Evolutionary conservation across 2,113 vertebrate genomes (phyloP), one percentile per base, ranked within the genome.

Genomic region (Polypterus senegalus): DNA sequence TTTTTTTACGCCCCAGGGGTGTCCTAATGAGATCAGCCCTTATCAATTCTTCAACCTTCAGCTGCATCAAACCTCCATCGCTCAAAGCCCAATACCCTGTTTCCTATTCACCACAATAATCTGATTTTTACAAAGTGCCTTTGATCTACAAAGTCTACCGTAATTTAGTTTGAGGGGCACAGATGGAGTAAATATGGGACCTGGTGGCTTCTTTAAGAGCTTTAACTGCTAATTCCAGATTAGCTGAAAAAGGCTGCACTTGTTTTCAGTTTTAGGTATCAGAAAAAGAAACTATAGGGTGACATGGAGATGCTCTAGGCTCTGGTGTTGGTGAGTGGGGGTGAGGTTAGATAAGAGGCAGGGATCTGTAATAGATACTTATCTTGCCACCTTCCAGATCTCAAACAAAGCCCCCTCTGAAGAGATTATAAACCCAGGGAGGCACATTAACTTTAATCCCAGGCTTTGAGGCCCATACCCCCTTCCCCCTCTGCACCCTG

Each of bases 361-460:
- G 71, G 77, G 79, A 81, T 81, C 83, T 86, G 86, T 89, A 87
- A 89, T 86, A 86, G 86, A 87, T 89, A 87, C 84, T 87, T 87
- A 87, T 87, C 82, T 84, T 70, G 78, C 81, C 80, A 77, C 80
- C 84, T 82, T 81, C 79, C 66, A 84, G 81, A 77, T 80, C 82
- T 85, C 82, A 83, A 86, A 88, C 86, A 86, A 83, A 83, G 79
- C 76, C 77, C 76, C 78, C 81, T 88, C 78, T 86, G 82, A 86
- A 83, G 85, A 87, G 86, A 88, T 88, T 87, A 87, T 76, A 81
- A 83, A 82, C 82, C 80, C 71, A 81, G 82, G 85, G 86, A 82
- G 86, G 82, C 82, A 87, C 85, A 87, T 89, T 89, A 87, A 81
- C 85, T 86, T 78, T 89, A 89, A 89, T 89, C 86, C 82, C 45